These are phyloP conservation scores for Campylomormyrus tamandua DNA, from an alignment of 2,113 vertebrate genomes.

Conservation along the genomic window DNA sequence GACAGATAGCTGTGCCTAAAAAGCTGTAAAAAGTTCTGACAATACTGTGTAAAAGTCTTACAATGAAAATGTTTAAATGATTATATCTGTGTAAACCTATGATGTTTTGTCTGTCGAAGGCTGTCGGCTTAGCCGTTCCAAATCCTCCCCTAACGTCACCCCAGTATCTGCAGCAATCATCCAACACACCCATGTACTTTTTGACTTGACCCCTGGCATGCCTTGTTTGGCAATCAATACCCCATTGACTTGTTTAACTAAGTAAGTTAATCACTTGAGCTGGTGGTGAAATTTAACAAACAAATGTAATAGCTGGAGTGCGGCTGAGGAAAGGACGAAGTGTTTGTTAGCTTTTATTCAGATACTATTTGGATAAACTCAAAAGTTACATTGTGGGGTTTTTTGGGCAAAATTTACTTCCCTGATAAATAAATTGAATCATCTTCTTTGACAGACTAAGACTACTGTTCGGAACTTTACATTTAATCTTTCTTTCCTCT, in stretches of 20 bases:
- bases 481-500: conserved; percentile 27
- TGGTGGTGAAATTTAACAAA: not conserved
- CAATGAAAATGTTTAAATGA: not conserved
- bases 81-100: not conserved
- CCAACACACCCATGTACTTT: not conserved
- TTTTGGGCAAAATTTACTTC: not conserved
- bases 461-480: not conserved
- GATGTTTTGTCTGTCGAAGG: not conserved
- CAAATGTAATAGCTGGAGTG: not conserved
- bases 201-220: not conserved
- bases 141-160: not conserved
- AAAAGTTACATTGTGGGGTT: not conserved
- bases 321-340: not conserved
- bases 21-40: not conserved
- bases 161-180: not conserved
- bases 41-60: not conserved
- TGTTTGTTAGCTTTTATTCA: not conserved
- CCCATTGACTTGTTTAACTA: not conserved
- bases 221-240: not conserved
- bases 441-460: not conserved
- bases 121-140: not conserved
- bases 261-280: not conserved
- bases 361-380: not conserved
- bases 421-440: not conserved
- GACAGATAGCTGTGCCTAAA: not conserved